Evolutionary conservation across 2,888 invertebrate genomes (phyloP).

Genomic region (Caenorhabditis parvicauda): DNA sequence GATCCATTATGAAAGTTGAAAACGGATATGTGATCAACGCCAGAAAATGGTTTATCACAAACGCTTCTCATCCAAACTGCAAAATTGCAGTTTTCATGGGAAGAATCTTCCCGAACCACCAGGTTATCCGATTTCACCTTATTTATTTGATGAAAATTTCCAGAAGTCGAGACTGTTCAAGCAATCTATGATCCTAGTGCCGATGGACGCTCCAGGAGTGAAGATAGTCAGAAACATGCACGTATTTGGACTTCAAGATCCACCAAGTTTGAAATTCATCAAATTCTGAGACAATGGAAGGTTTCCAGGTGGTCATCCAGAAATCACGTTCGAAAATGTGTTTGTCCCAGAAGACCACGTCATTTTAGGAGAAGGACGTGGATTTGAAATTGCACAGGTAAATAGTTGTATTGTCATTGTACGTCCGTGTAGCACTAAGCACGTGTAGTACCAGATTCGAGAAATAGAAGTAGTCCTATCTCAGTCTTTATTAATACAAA

Average conservation of each 20-base stretch:
- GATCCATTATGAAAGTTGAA: constrained; percentile 64
- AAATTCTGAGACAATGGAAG: too few relatives aligned
- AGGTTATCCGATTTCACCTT: not conserved
- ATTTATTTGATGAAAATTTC: constrained; percentile 4
- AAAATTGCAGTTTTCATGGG: constrained; percentile 67
- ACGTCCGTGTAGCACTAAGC: too few relatives aligned
- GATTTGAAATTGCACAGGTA: constrained; percentile 66
- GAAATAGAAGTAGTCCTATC: too few relatives aligned
- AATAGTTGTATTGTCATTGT: too few relatives aligned
- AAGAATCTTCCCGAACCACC: not conserved
- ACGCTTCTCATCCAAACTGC: constrained; percentile 65
- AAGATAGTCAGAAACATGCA: constrained; percentile 64
- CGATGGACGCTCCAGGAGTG: constrained; percentile 66
- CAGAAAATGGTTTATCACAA: constrained; percentile 67
- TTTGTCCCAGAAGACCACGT: constrained; percentile 65
- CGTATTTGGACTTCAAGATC: constrained; percentile 65
- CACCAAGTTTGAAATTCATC: constrained; percentile 64
- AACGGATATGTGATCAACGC: constrained; percentile 66
- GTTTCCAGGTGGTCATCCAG: constrained; percentile 65
- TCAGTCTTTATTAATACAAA: too few relatives aligned
- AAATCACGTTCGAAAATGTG: constrained; percentile 66
- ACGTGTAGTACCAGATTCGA: too few relatives aligned
- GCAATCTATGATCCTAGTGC: constrained; percentile 67
- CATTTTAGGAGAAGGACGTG: constrained; percentile 66
- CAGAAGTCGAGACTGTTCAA: constrained; percentile 62